Evolutionary conservation across 2,888 invertebrate genomes (phyloP), one percentile per base, ranked within the genome.

Genomic region (Microctonus hyperodae): DNA sequence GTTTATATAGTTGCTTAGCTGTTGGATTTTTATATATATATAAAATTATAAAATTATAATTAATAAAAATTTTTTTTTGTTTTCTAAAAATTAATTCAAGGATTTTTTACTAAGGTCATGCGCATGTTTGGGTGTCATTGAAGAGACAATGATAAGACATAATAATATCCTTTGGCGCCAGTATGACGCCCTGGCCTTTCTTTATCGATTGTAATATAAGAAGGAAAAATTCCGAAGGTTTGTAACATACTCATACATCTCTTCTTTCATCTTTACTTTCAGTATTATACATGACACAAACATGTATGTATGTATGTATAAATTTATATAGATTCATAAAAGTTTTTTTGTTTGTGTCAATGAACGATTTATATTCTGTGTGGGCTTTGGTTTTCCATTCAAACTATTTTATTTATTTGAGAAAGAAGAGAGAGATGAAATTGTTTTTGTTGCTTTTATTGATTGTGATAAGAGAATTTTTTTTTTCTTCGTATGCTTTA

Each of bases 131-230:
- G n/a, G 13, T 48, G 13, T 48, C 40, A 28, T 25, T 22, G 25
- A 40, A 40, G 10, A 16, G n/a, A 40, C 25, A 37, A n/a, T 23
- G 16, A 35, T n/a, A 35, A 44, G 69, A 78, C 70, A 70, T 73
- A 28, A 0, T 16, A 44, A 75, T 72, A 67, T 70, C 69, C 77
- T 76, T 76, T 72, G 79, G 78, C 80, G 79, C 78, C 80, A 76
- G 72, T 74, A 75, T 70, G 80, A 75, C 80, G 80, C 74, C 61
- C 61, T 53, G 51, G 51, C 33, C 59, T 31, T 67, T 74, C 72
- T 76, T 75, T 80, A 80, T 80, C 73, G 80, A 80, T 80, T 79
- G 74, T 74, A 76, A 76, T 77, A 75, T 74, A 72, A 68, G 68
- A 64, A 64, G 60, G 60, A 65, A 62, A 62, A 31, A 53, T 53